These are phyloP conservation scores for Dendroctonus valens DNA, from an alignment of 1,140 invertebrate species.

Conservation along the genomic window DNA sequence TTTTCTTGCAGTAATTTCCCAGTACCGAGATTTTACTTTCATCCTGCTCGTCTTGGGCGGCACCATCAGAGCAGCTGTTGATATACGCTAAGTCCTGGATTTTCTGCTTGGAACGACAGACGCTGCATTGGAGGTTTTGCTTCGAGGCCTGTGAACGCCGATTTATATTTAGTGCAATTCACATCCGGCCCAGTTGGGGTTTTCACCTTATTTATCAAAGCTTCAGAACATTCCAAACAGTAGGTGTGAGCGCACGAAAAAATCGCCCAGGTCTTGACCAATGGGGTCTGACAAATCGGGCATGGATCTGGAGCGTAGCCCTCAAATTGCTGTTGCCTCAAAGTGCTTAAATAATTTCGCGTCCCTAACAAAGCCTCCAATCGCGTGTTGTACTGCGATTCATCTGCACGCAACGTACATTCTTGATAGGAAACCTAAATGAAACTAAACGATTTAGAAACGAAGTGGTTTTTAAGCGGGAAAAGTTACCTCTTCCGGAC, in stretches of 20 bases:
- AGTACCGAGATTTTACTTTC: slow-evolving; percentile 45
- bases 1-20: slow-evolving; percentile 72
- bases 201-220: slow-evolving; percentile 40
- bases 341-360: slow-evolving; percentile 51
- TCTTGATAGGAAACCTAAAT: slow-evolving; percentile 45
- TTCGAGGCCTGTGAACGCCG: slow-evolving; percentile 19
- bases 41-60: slow-evolving; percentile 36
- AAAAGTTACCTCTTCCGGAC: slow-evolving; percentile 52
- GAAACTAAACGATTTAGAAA: slow-evolving; percentile 11
- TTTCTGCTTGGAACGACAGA: slow-evolving; percentile 63
- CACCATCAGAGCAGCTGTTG: slow-evolving; percentile 47
- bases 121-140: slow-evolving; percentile 56
- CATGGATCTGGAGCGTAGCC: slow-evolving; percentile 59
- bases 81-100: slow-evolving; percentile 62
- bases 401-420: slow-evolving; percentile 43
- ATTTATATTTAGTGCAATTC: slow-evolving; percentile 6
- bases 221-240: slow-evolving; percentile 63
- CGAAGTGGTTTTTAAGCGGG: neutral
- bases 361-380: slow-evolving; percentile 53
- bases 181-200: neutral
- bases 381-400: slow-evolving; percentile 30
- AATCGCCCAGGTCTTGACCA: slow-evolving; percentile 65
- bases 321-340: slow-evolving; percentile 48
- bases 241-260: slow-evolving; percentile 68
- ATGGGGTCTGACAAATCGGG: slow-evolving; percentile 64